These are phyloP conservation scores for Morelia viridis DNA, from an alignment of 2,797 vertebrate genomes.

Conservation along the genomic window DNA sequence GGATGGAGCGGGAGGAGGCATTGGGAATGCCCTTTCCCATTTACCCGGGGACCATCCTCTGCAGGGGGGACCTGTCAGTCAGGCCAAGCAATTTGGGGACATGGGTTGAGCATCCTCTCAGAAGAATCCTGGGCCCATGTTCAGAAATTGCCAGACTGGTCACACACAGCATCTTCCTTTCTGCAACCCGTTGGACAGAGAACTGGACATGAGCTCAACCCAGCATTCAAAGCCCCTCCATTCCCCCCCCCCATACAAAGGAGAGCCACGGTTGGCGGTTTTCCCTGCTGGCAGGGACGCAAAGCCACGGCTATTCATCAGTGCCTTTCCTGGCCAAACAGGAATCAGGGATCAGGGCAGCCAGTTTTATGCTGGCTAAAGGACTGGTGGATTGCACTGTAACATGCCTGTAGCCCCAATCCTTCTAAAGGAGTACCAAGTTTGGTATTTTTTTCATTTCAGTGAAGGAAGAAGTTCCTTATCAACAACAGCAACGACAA, in stretches of 20 bases:
- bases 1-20: not conserved
- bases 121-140: not conserved
- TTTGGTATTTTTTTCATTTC: not conserved
- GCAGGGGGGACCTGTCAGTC: not conserved
- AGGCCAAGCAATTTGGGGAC: not conserved
- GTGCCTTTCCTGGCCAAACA: not conserved
- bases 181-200: not conserved
- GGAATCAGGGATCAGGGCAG: not conserved
- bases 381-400: not conserved
- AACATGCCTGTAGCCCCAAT: not conserved
- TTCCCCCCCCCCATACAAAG: not conserved
- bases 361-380: not conserved
- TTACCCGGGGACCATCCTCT: not conserved
- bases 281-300: not conserved
- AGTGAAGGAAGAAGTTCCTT: not conserved
- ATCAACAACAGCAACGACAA: not conserved
- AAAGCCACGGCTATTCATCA: not conserved
- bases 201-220: not conserved
- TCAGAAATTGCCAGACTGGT: not conserved
- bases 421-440: not conserved
- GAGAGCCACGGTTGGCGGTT: not conserved
- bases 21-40: not conserved
- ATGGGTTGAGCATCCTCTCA: not conserved
- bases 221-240: not conserved
- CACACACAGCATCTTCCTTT: not conserved